Evolutionary conservation across 1,140 invertebrate genomes (phyloP).

Genomic region (Antheraea pernyi): DNA sequence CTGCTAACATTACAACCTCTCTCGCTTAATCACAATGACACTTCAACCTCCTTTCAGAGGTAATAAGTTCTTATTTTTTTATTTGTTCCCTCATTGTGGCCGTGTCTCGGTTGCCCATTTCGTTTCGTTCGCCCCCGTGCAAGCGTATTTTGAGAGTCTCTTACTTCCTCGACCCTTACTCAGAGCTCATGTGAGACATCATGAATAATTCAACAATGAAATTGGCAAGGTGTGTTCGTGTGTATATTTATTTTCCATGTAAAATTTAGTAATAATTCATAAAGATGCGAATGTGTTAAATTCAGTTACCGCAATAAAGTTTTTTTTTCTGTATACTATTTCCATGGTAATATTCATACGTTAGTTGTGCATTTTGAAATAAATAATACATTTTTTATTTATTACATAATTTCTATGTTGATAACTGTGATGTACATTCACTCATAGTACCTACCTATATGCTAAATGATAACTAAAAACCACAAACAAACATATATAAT

Average conservation of each 20-base stretch:
- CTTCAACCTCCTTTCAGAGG: slow-evolving; percentile 29
- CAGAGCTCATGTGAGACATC: slow-evolving; percentile 62
- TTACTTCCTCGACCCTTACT: slow-evolving; percentile 36
- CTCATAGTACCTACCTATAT: too few relatives aligned
- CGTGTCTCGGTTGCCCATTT: slow-evolving; percentile 52
- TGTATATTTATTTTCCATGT: slow-evolving; percentile 72
- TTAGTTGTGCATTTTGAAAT: neutral
- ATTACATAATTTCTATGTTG: too few relatives aligned
- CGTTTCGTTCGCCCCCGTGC: slow-evolving; percentile 49
- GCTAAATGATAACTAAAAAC: too few relatives aligned
- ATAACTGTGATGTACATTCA: too few relatives aligned
- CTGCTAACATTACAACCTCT: neutral
- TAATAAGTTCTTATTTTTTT: slow-evolving; percentile 52
- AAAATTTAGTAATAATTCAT: slow-evolving; percentile 64
- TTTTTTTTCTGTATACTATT: neutral
- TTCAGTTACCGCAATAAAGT: slow-evolving; percentile 17
- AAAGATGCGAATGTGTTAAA: slow-evolving; percentile 40
- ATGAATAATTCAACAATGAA: slow-evolving; percentile 77
- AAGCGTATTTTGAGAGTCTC: slow-evolving; percentile 56
- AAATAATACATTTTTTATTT: too few relatives aligned
- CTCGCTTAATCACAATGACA: slow-evolving; percentile 27
- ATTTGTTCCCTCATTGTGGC: slow-evolving; percentile 49
- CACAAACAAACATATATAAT: too few relatives aligned
- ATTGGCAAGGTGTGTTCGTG: slow-evolving; percentile 68
- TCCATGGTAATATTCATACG: neutral